A percentile compares a stretch with the other conserved stretches of the same genome.
phyloP scores from a whole-genome alignment of 2,797 vertebrate species.

The Rhabdophis nuchalis region DNA sequence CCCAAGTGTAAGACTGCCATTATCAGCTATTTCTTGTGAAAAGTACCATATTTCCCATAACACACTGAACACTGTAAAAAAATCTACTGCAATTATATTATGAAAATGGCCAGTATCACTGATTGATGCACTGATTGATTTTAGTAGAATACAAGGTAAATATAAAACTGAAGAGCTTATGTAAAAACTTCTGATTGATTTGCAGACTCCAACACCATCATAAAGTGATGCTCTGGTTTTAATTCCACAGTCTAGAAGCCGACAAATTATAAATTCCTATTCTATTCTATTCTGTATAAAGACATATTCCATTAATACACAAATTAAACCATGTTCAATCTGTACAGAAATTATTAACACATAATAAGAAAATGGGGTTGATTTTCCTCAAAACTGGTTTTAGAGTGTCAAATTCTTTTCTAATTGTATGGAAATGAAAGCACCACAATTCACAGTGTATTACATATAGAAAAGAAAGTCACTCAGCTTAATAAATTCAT shows the following conservation, averaged over 20 bases:
- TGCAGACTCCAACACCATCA: background rate
- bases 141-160: background rate
- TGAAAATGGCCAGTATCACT: background rate
- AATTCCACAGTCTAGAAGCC: background rate
- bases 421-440: slow-evolving; percentile 2
- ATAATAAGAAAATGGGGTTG: background rate
- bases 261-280: background rate
- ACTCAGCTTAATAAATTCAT: background rate
- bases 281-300: background rate
- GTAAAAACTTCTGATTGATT: background rate
- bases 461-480: background rate
- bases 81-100: background rate
- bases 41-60: background rate
- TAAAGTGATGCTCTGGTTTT: background rate
- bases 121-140: background rate
- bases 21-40: background rate
- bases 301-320: background rate
- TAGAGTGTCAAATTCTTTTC: background rate
- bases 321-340: slow-evolving; percentile 4
- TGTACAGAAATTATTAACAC: background rate
- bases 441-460: background rate
- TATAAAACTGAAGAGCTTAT: background rate
- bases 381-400: background rate
- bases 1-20: background rate
- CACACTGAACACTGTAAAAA: background rate